These are phyloP conservation scores for Solenopsis invicta DNA, from an alignment of 1,140 invertebrate genomes.

Conservation along the genomic window DNA sequence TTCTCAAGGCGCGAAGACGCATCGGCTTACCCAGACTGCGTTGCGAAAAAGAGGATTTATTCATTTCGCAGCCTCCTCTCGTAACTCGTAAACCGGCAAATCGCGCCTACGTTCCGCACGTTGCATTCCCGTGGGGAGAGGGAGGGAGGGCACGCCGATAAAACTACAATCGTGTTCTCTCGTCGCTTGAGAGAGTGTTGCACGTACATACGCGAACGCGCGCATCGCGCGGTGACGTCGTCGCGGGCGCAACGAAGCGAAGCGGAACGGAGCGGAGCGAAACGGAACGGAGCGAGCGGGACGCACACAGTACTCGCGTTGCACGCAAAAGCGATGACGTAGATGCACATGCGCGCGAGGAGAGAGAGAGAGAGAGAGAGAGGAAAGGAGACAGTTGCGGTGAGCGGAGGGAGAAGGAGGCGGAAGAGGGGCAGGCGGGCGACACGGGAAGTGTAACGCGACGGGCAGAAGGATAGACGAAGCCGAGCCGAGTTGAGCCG, in stretches of 20 bases:
- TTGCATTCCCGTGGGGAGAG: not conserved
- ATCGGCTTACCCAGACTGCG: not conserved
- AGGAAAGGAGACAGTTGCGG: too few species aligned
- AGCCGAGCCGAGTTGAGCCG: not conserved
- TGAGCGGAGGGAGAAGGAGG: too few species aligned
- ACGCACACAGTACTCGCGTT: too few species aligned
- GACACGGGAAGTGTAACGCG: slow-evolving; percentile 28
- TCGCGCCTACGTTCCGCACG: slow-evolving; percentile 8
- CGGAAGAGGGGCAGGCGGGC: not conserved
- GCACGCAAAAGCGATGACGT: slow-evolving; percentile 20
- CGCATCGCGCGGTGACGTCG: slow-evolving; percentile 42
- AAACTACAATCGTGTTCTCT: slow-evolving; percentile 70
- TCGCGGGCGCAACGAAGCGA: not conserved
- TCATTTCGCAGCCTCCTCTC: slow-evolving; percentile 21
- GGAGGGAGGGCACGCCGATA: slow-evolving; percentile 50
- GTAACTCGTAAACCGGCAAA: slow-evolving; percentile 23
- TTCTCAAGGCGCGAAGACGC: slow-evolving; percentile 9
- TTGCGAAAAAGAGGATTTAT: slow-evolving; percentile 15
- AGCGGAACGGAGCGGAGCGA: not conserved
- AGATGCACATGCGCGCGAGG: not conserved
- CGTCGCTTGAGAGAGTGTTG: slow-evolving; percentile 52
- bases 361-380: not conserved
- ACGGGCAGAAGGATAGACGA: slow-evolving; percentile 9
- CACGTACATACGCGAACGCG: slow-evolving; percentile 2
- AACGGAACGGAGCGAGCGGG: too few species aligned